Percentiles rank a stretch among this genome's conserved stretches.
phyloP scores from a whole-genome alignment of 2,888 invertebrate species.

The Gymnoscelis rufifasciata region DNA sequence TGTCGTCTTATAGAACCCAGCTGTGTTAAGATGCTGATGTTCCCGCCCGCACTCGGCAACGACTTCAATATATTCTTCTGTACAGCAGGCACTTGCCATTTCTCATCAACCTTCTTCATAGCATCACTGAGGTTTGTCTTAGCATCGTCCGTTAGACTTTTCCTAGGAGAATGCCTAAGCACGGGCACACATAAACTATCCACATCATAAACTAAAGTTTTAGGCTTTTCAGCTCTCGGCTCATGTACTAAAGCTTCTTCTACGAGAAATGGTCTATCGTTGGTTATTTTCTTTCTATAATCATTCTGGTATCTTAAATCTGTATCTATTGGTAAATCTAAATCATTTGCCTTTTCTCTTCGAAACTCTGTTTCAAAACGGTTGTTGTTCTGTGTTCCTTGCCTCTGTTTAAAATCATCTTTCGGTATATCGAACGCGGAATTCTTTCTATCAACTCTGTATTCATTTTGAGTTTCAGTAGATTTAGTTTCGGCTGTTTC shows the following conservation, averaged over 20 bases:
- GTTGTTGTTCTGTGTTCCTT: no score
- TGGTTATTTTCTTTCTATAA: no score
- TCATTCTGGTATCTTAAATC: no score
- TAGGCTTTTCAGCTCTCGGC: constrained; percentile 11
- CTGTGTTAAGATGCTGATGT: constrained; percentile 81
- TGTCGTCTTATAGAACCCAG: constrained; percentile 83
- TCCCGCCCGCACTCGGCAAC: constrained; percentile 62
- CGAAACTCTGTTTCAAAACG: no score
- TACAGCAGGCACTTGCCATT: constrained; percentile 81
- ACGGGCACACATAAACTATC: constrained; percentile 67
- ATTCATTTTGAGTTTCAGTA: not conserved
- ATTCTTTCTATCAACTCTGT: not conserved
- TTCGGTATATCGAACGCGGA: no score
- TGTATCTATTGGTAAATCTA: no score
- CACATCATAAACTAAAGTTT: constrained; percentile 5
- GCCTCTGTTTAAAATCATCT: no score
- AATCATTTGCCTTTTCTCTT: no score
- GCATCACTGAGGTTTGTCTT: constrained; percentile 48
- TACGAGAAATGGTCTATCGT: constrained; percentile 27
- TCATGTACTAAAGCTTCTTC: constrained; percentile 46
- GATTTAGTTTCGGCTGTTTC: not conserved
- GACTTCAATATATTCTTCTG: constrained; percentile 80
- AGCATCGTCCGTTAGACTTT: constrained; percentile 18
- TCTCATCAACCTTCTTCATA: constrained; percentile 64
- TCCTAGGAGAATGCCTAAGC: constrained; percentile 73